These are phyloP conservation scores for Boloria euphrosyne DNA, from an alignment of 2,888 invertebrate species.

Conservation along the genomic window DNA sequence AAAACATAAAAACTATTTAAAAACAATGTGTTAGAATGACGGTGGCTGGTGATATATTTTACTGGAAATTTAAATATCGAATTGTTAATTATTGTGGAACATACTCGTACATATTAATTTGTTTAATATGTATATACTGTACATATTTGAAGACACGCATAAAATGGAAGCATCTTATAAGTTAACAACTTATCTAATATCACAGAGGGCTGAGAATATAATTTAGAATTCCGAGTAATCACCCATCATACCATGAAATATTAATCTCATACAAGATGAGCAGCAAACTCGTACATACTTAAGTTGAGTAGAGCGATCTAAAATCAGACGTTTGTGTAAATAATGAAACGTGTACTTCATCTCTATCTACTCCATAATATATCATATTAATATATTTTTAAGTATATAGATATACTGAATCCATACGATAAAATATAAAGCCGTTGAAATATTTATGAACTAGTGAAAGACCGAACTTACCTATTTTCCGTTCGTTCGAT, in stretches of 20 bases:
- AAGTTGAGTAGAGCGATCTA: neutral
- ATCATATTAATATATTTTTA: no score
- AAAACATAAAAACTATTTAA: constrained; percentile 14
- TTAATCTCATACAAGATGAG: constrained; percentile 11
- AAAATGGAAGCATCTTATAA: neutral
- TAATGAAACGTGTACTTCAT: neutral
- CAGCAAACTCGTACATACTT: constrained; percentile 5
- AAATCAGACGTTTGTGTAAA: neutral
- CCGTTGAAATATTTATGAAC: no score
- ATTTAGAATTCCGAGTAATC: constrained; percentile 15
- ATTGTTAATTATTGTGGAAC: neutral
- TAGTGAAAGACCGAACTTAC: no score
- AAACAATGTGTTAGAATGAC: constrained; percentile 11
- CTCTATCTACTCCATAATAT: no score
- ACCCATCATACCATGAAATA: neutral
- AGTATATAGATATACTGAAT: no score
- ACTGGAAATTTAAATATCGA: neutral
- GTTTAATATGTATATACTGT: no score
- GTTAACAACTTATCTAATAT: neutral
- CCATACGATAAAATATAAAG: no score
- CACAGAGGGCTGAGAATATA: neutral
- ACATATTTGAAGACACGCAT: neutral
- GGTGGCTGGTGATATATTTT: neutral
- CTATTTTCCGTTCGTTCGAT: no score
- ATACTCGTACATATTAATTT: neutral